A percentile compares a stretch with the other conserved stretches of the same genome.
These are phyloP conservation scores for Tangara arthus DNA, from an alignment of 2,797 vertebrate species.

Conservation along the genomic window DNA sequence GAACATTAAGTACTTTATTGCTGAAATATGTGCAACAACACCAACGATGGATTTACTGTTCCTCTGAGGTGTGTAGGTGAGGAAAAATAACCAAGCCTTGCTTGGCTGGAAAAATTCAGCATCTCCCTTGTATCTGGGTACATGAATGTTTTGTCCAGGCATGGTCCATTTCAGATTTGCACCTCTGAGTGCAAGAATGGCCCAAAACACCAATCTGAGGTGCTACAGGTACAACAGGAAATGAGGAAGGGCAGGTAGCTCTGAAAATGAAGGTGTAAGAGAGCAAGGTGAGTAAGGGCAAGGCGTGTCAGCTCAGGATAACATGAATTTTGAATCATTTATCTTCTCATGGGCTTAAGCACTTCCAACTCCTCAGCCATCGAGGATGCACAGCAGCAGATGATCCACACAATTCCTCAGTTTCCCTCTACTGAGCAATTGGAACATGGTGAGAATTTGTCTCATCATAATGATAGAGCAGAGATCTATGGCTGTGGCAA, in stretches of 20 bases:
- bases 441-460: neutral
- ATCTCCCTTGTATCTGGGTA: neutral
- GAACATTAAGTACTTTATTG: conserved; percentile 3
- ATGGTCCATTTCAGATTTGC: neutral
- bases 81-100: neutral
- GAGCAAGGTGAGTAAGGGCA: neutral
- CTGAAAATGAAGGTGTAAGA: neutral
- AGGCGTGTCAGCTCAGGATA: neutral
- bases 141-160: neutral
- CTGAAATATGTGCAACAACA: neutral
- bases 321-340: neutral
- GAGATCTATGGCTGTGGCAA: neutral
- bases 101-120: neutral
- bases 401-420: neutral
- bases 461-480: neutral
- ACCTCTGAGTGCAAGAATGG: neutral
- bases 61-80: neutral
- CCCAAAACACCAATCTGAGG: neutral
- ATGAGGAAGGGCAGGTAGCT: neutral
- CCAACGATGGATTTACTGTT: conserved; percentile 5
- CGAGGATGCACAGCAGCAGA: neutral
- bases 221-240: neutral
- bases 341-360: neutral
- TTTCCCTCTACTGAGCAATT: neutral
- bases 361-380: neutral